A percentile compares a stretch with the other conserved stretches of the same genome.
Conservation (phyloP, 1,140 invertebrate genomes). For the Lineus longissimus region DNA sequence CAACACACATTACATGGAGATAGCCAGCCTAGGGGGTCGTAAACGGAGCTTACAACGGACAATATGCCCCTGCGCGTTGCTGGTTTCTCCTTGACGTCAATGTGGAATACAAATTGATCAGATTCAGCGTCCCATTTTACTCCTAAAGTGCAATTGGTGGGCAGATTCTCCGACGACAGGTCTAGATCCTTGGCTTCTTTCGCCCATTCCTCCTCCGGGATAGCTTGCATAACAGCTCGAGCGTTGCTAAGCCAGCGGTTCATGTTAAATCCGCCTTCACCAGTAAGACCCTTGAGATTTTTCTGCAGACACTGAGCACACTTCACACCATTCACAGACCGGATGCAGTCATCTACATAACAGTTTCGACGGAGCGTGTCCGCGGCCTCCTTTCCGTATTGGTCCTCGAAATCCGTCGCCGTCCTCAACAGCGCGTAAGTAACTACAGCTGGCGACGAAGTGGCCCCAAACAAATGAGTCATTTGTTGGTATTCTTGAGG, state of each 20-base stretch:
- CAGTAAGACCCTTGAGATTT: neutral
- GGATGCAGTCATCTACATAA: constrained; percentile 23
- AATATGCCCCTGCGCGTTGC: constrained; percentile 6
- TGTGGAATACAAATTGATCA: constrained; percentile 22
- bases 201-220: constrained; percentile 12
- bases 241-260: constrained; percentile 14
- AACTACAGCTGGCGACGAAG: constrained; percentile 21
- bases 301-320: constrained; percentile 2
- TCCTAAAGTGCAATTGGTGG: constrained; percentile 11
- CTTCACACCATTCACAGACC: neutral
- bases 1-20: neutral
- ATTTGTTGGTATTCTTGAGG: constrained; percentile 18
- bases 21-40: constrained; percentile 11
- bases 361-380: constrained; percentile 15
- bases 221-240: constrained; percentile 4
- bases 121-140: constrained; percentile 16
- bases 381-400: neutral
- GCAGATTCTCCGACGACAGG: constrained; percentile 1
- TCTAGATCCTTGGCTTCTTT: neutral
- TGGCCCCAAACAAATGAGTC: constrained; percentile 23
- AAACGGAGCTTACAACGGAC: constrained; percentile 10
- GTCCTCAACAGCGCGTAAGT: constrained; percentile 17
- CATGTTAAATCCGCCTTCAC: constrained; percentile 12
- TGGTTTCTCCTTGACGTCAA: constrained; percentile 8
- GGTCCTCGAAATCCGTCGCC: constrained; percentile 10